Percentiles rank a stretch among this genome's conserved stretches.
Evolutionary conservation across 2,888 invertebrate species (phyloP).

Genomic region (Julus scandinavius): DNA sequence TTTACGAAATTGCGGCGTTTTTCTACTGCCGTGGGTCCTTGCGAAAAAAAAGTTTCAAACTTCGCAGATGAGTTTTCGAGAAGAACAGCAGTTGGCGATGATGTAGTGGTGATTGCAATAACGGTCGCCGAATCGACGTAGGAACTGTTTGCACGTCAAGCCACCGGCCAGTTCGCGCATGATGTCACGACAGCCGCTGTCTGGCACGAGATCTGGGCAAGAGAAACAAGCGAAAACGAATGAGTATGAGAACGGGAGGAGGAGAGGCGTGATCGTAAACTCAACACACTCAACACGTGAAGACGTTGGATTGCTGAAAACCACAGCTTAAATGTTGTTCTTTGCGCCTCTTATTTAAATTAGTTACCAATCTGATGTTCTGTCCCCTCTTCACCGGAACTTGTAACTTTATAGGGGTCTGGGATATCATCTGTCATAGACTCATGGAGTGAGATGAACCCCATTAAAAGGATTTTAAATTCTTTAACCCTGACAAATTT

Average conservation of each 20-base stretch:
- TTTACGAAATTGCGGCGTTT: not conserved
- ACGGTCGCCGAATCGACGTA: conserved; percentile 67
- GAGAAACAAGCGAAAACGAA: not conserved
- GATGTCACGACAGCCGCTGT: conserved; percentile 53
- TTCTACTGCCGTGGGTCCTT: not conserved
- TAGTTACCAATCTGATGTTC: no score
- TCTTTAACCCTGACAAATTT: no score
- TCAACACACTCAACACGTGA: not conserved
- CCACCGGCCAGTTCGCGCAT: conserved; percentile 61
- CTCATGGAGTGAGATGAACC: no score
- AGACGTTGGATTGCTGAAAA: no score
- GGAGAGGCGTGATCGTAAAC: not conserved
- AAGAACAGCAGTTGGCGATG: conserved; percentile 67
- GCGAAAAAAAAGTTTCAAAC: not conserved
- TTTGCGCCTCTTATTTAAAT: no score
- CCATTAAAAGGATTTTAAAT: no score
- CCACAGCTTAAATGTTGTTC: no score
- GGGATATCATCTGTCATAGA: no score
- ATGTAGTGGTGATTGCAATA: conserved; percentile 69
- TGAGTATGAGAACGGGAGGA: not conserved
- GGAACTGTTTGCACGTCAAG: conserved; percentile 67
- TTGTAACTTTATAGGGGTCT: no score
- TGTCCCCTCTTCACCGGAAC: no score
- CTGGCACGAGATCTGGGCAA: conserved; percentile 36
- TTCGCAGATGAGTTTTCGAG: conserved; percentile 62